A percentile compares a stretch with the other conserved stretches of the same genome.
These are phyloP conservation scores for Drosophila willistoni DNA, from an alignment of 1,140 invertebrate genomes.

Conservation along the genomic window DNA sequence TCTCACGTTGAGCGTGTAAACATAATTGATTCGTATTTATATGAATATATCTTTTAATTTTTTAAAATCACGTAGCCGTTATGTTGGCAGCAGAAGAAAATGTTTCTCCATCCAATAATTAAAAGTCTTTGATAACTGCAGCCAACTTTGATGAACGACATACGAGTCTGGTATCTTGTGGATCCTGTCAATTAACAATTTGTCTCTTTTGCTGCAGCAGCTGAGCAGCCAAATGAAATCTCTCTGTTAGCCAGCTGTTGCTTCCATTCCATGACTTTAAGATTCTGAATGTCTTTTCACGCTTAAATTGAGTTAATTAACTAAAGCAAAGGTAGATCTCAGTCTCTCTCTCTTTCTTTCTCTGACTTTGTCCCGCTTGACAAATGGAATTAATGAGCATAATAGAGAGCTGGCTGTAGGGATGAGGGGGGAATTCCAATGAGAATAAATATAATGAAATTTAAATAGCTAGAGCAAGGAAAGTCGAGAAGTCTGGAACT, in stretches of 20 bases:
- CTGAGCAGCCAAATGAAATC: not conserved
- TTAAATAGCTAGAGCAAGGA: conserved; percentile 43
- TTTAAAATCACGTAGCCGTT: not conserved
- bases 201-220: conserved; percentile 1
- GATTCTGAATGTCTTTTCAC: conserved; percentile 24
- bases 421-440: conserved; percentile 9
- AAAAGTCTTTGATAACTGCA: not conserved
- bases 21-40: too few relatives aligned
- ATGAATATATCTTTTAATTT: too few relatives aligned
- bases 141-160: not conserved
- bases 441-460: conserved; percentile 62
- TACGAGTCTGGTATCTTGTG: not conserved
- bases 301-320: conserved; percentile 63
- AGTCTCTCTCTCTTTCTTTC: not conserved
- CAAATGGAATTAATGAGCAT: conserved; percentile 74
- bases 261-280: conserved; percentile 9
- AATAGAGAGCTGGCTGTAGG: conserved; percentile 10
- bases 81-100: not conserved
- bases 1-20: too few relatives aligned
- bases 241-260: conserved; percentile 10
- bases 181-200: not conserved
- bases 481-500: conserved; percentile 3
- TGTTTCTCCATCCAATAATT: not conserved
- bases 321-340: conserved; percentile 8
- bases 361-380: conserved; percentile 20